Conservation (phyloP, 2,797 vertebrate species). For the Jordanella pulchra region DNA sequence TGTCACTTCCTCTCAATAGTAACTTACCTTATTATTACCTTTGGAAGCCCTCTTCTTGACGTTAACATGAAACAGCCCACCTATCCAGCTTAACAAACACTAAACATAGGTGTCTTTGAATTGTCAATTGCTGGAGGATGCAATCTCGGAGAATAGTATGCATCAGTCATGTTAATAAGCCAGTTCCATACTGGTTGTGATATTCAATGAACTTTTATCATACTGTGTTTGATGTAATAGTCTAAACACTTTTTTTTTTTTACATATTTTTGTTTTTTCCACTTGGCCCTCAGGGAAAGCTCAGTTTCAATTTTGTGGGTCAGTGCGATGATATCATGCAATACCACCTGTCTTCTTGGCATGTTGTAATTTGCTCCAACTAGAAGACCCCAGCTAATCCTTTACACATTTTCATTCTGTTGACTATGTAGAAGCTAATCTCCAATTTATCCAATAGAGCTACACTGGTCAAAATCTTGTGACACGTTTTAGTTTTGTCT, state of each 20-base stretch:
- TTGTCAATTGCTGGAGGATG: slow-evolving; percentile 10
- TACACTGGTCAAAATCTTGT: not conserved
- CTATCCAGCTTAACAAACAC: not conserved
- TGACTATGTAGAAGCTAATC: not conserved
- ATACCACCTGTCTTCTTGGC: not conserved
- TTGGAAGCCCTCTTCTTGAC: slow-evolving; percentile 11
- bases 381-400: not conserved
- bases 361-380: not conserved
- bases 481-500: not conserved
- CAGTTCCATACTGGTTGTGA: not conserved
- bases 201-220: not conserved
- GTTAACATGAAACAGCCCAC: slow-evolving; percentile 7
- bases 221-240: no score
- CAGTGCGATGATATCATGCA: not conserved
- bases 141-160: slow-evolving; percentile 22
- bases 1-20: slow-evolving; percentile 6
- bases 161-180: slow-evolving; percentile 14
- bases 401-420: not conserved
- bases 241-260: not conserved
- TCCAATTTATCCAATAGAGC: not conserved
- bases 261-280: not conserved
- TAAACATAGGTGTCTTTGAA: not conserved
- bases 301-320: not conserved
- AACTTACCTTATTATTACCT: slow-evolving; percentile 5
- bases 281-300: not conserved